Conservation (phyloP, 2,888 invertebrate genomes). For the Epiblema foenella region DNA sequence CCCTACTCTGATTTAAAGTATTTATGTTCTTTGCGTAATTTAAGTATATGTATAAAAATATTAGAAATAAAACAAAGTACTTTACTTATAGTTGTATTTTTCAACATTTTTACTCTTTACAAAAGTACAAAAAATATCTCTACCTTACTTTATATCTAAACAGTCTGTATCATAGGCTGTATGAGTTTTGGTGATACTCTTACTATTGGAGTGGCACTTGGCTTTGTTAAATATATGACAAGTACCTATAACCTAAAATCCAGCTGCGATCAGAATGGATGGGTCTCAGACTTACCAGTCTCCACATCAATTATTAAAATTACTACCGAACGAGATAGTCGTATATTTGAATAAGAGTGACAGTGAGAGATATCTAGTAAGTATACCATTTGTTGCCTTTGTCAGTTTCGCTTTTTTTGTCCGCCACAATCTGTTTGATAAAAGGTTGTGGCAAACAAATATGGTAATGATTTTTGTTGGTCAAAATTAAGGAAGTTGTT, state of each 20-base stretch:
- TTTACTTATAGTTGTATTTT: constrained; percentile 22
- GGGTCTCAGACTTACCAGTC: too few species aligned
- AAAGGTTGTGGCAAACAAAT: too few species aligned
- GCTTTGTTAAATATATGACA: not conserved
- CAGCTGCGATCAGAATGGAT: too few species aligned
- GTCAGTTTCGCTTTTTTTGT: too few species aligned
- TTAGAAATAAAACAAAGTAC: constrained; percentile 31
- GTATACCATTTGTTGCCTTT: too few species aligned
- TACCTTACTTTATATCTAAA: constrained; percentile 7
- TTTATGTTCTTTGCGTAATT: not conserved
- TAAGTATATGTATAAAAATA: constrained; percentile 16
- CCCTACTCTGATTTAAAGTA: not conserved
- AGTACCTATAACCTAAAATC: not conserved
- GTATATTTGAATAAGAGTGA: too few species aligned
- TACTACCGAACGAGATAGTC: too few species aligned
- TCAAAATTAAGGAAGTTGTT: too few species aligned
- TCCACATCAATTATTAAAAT: too few species aligned
- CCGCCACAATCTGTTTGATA: too few species aligned
- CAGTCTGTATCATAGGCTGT: constrained; percentile 26
- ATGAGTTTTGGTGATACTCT: constrained; percentile 20
- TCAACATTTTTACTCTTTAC: constrained; percentile 11
- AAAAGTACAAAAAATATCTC: constrained; percentile 29
- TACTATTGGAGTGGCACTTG: not conserved
- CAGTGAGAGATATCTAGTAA: too few species aligned
- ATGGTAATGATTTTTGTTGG: too few species aligned